Base-by-base conservation (phyloP, 2,113 vertebrate genomes). In the Perca schrenkii region DNA sequence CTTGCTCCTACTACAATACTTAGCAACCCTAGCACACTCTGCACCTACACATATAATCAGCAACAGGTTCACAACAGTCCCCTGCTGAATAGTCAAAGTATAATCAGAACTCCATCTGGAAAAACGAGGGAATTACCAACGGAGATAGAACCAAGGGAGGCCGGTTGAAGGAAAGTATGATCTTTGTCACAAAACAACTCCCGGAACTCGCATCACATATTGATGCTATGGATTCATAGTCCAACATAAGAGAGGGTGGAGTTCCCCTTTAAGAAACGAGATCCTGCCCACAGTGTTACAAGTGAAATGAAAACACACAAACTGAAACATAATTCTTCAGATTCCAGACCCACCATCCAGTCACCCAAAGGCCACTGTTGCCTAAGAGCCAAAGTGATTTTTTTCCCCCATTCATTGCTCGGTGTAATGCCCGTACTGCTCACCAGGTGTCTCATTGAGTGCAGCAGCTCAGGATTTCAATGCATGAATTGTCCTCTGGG, bases 401-500 rank as follows among this genome's bases (percentile, higher is more conserved):
- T 78, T 83, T 66, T 58, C 80, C 28, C 28, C 28, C 84, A 74
- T 71, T 82, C 81, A 85, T 36, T 15, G 62, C 54, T 36, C 4
- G 28, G 66, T 93, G 93, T 76, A 94, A 79, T 92, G 75, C 89
- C 10, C 88, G 62, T 34, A 71, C 68, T 83, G 90, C 72, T 85
- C 93, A 90, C 84, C 92, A 94, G 92, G 90, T 83, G 93, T 86
- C 93, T 91, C 90, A 77, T 69, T 77, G 91, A 91, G 83, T 1
- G 71, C 79, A 70, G 82, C 80, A 8, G 81, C 79, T 71, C 82
- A 49, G 75, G 81, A 54, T 80, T 74, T 91, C 77, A 89, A 88
- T 88, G 87, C 85, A 78, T 69, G 78, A 87, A 84, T 85, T 80
- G 79, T 90, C 91, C 90, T 82, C 67, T 8, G 86, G 81, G 84